These are phyloP conservation scores for Amphipyra berbera DNA, from an alignment of 2,888 invertebrate genomes.

Conservation along the genomic window DNA sequence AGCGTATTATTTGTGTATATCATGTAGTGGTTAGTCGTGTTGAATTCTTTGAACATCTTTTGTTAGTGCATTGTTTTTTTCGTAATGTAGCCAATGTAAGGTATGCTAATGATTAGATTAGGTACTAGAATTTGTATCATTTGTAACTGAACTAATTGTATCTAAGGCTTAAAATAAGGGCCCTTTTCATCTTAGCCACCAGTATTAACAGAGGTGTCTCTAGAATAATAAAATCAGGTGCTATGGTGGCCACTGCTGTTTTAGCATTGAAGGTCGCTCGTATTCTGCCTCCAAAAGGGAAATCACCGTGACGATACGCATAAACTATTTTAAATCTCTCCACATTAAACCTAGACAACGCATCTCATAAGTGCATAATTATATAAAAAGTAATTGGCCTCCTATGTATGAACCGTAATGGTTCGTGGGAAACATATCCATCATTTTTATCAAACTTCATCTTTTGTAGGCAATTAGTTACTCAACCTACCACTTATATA, in stretches of 20 bases:
- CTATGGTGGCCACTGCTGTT: not conserved
- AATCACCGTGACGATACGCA: constrained; percentile 19
- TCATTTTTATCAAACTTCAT: constrained; percentile 54
- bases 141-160: too few species aligned
- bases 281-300: constrained; percentile 2
- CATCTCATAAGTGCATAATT: constrained; percentile 40
- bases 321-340: constrained; percentile 30
- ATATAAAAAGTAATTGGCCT: constrained; percentile 51
- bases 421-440: constrained; percentile 53
- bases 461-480: constrained; percentile 55
- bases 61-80: constrained; percentile 6
- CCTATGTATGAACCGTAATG: constrained; percentile 36
- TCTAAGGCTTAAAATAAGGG: too few species aligned
- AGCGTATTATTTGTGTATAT: constrained; percentile 39
- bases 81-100: not conserved
- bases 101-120: not conserved
- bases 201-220: too few species aligned
- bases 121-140: not conserved
- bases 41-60: constrained; percentile 11
- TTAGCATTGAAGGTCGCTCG: not conserved
- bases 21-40: constrained; percentile 9
- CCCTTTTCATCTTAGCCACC: too few species aligned
- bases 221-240: not conserved
- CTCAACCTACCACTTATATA: constrained; percentile 41
- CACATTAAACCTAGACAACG: constrained; percentile 28